Percentiles rank a stretch among this genome's conserved stretches.
phyloP scores from a whole-genome alignment of 2,113 vertebrate genomes.

The Atlantisia rogersi region DNA sequence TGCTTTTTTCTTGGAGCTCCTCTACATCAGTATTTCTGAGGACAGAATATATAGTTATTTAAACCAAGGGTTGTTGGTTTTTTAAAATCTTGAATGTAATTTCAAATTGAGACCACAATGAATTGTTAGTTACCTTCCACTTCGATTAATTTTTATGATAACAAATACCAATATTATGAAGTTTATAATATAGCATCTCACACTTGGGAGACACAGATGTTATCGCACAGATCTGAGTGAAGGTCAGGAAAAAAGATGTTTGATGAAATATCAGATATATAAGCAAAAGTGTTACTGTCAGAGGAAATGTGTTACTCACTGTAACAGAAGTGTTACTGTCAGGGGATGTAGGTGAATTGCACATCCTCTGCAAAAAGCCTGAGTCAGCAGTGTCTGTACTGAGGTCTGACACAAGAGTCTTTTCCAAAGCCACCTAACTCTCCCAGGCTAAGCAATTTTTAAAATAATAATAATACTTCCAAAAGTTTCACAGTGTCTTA shows the following conservation, averaged over 20 bases:
- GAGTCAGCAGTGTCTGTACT: background rate
- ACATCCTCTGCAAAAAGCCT: background rate
- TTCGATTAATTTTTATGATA: background rate
- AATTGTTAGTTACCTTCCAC: background rate
- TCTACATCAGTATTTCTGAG: background rate
- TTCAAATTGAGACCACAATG: background rate
- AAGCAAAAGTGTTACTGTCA: constrained; percentile 13
- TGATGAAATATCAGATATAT: background rate
- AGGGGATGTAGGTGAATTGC: background rate
- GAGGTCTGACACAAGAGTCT: background rate
- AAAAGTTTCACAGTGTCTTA: background rate
- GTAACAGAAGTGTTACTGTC: background rate
- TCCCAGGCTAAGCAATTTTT: background rate
- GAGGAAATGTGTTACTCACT: constrained; percentile 15
- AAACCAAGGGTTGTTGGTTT: background rate
- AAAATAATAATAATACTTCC: background rate
- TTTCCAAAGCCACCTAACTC: background rate
- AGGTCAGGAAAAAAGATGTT: background rate
- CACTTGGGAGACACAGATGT: background rate
- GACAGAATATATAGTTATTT: background rate
- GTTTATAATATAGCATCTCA: background rate
- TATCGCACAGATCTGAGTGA: background rate
- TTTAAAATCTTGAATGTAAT: too few relatives aligned
- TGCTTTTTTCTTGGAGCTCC: background rate
- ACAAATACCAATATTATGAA: background rate